Evolutionary conservation across 2,113 vertebrate species (phyloP).

Genomic region (Lampris megalopsis): DNA sequence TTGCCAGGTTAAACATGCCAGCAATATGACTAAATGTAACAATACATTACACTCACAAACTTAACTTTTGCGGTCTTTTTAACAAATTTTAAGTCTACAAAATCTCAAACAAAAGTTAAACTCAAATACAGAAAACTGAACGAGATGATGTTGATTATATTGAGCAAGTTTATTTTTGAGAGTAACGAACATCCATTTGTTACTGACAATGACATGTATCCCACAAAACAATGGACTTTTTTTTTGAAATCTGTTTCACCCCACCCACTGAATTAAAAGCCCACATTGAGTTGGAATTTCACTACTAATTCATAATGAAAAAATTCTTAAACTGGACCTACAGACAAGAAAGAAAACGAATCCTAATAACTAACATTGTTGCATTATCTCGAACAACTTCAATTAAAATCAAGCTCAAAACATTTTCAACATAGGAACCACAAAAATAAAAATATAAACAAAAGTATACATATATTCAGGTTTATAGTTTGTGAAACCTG

Average conservation of each 20-base stretch:
- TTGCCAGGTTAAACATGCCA: too few relatives aligned
- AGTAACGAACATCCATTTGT: neutral
- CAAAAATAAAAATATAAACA: constrained; percentile 21
- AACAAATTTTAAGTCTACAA: too few relatives aligned
- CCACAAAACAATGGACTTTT: neutral
- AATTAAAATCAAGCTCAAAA: constrained; percentile 28
- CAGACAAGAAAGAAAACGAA: too few relatives aligned
- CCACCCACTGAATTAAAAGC: constrained; percentile 17
- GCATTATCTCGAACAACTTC: constrained; percentile 20
- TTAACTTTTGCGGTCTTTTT: too few relatives aligned
- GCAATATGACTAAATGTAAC: too few relatives aligned
- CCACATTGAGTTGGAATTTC: neutral
- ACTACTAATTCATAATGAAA: neutral
- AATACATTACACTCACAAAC: too few relatives aligned
- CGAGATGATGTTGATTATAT: too few relatives aligned
- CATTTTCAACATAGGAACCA: constrained; percentile 52
- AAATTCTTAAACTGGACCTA: too few relatives aligned
- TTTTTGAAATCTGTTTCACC: neutral
- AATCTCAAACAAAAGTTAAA: too few relatives aligned
- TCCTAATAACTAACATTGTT: constrained; percentile 5
- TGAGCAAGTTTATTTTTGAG: too few relatives aligned
- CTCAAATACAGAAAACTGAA: too few relatives aligned
- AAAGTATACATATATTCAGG: constrained; percentile 13
- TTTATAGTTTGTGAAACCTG: constrained; percentile 1
- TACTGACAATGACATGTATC: constrained; percentile 17